phyloP scores from a whole-genome alignment of 2,797 vertebrate species.

The Anguilla obscura region DNA sequence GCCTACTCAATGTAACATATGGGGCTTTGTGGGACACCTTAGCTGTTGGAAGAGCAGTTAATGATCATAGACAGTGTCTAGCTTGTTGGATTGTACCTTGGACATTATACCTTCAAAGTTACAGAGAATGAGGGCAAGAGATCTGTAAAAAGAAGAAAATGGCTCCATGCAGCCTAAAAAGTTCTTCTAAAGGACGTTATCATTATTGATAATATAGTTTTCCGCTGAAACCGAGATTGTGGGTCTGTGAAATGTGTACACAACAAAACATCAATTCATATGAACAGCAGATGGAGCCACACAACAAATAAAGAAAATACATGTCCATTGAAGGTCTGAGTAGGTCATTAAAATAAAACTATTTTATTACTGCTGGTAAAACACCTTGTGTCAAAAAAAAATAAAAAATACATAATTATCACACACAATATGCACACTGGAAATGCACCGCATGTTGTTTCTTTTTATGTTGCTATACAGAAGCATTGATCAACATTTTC shows the following conservation, averaged over 20 bases:
- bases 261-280: neutral
- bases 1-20: neutral
- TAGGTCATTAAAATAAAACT: neutral
- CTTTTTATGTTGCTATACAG: too few species aligned
- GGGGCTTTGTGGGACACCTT: neutral
- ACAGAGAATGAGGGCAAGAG: too few species aligned
- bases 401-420: neutral
- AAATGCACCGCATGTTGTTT: too few species aligned
- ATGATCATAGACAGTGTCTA: slow-evolving; percentile 34
- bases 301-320: neutral
- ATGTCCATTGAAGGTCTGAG: neutral
- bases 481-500: too few species aligned
- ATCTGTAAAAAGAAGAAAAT: too few species aligned
- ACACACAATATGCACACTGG: neutral
- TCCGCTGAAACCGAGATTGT: too few species aligned
- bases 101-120: neutral
- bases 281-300: slow-evolving; percentile 28
- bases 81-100: neutral
- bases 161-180: too few species aligned
- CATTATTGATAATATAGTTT: too few species aligned
- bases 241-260: too few species aligned
- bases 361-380: too few species aligned
- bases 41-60: slow-evolving; percentile 38
- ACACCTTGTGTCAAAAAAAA: neutral
- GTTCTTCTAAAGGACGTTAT: too few species aligned